A percentile compares a stretch with the other conserved stretches of the same genome.
These are phyloP conservation scores for Microhierax caerulescens DNA, from an alignment of 2,797 vertebrate genomes.

Conservation along the genomic window DNA sequence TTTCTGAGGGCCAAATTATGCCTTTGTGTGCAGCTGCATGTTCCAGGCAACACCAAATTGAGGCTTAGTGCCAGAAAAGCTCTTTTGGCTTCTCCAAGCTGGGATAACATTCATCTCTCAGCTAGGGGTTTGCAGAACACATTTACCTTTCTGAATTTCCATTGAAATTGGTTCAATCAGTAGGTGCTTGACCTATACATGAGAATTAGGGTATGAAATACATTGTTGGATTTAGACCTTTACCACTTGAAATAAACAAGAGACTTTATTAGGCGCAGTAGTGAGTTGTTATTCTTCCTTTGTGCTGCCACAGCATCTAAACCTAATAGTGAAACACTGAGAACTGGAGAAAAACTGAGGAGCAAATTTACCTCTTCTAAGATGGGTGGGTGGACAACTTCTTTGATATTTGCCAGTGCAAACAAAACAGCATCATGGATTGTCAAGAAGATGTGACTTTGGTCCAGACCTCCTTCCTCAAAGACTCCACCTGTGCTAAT, in stretches of 20 bases:
- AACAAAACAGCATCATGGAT: constrained; percentile 89
- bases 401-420: constrained; percentile 74
- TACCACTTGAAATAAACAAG: neutral
- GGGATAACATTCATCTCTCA: neutral
- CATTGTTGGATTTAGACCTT: neutral
- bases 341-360: neutral
- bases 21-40: neutral
- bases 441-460: constrained; percentile 83
- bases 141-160: neutral
- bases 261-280: neutral
- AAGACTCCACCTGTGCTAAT: constrained; percentile 87
- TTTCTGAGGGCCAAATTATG: neutral
- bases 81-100: neutral
- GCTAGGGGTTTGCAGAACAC: neutral
- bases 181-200: rapidly evolving
- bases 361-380: constrained; percentile 62
- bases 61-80: neutral
- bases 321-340: neutral
- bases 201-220: neutral
- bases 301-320: neutral
- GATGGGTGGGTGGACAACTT: neutral
- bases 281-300: neutral
- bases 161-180: neutral
- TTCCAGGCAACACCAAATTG: neutral
- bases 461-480: constrained; percentile 82